Conservation (phyloP, 1,140 invertebrate species). For the Drosophila ercepeae region DNA sequence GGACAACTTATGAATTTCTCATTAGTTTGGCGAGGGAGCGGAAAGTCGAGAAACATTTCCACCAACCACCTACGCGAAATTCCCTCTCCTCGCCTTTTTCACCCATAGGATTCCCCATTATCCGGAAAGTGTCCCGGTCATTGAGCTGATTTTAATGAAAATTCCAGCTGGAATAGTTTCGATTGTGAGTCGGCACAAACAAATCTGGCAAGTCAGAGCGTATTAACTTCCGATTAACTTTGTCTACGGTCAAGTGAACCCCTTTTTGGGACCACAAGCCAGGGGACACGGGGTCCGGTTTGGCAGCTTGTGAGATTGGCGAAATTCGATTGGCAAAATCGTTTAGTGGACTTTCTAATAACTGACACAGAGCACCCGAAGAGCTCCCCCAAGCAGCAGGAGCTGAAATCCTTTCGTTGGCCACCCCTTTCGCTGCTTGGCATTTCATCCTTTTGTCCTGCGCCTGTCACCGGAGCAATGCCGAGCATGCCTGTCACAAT, state of each 20-base stretch:
- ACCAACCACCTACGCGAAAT: slow-evolving; percentile 42
- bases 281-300: slow-evolving; percentile 10
- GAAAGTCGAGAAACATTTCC: slow-evolving; percentile 7
- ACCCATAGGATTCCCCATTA: not conserved
- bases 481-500: slow-evolving; percentile 76
- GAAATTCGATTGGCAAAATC: slow-evolving; percentile 80
- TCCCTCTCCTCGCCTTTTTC: too few species aligned
- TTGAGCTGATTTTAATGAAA: slow-evolving; percentile 81
- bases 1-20: slow-evolving; percentile 78
- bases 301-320: slow-evolving; percentile 64
- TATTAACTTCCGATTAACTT: slow-evolving; percentile 82
- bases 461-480: slow-evolving; percentile 51
- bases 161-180: slow-evolving; percentile 79
- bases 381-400: slow-evolving; percentile 21
- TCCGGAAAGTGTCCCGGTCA: slow-evolving; percentile 57
- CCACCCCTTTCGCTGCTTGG: slow-evolving; percentile 54
- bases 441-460: slow-evolving; percentile 59
- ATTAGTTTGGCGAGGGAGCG: slow-evolving; percentile 55
- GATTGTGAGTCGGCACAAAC: slow-evolving; percentile 70
- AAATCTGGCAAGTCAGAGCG: slow-evolving; percentile 79
- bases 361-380: slow-evolving; percentile 25
- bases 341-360: slow-evolving; percentile 77
- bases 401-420: slow-evolving; percentile 43
- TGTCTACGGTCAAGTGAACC: slow-evolving; percentile 71
- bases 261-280: slow-evolving; percentile 31